Evolutionary conservation across 2,888 invertebrate species (phyloP), one percentile per base, ranked within the genome.

Genomic region (Gnatocerus cornutus): DNA sequence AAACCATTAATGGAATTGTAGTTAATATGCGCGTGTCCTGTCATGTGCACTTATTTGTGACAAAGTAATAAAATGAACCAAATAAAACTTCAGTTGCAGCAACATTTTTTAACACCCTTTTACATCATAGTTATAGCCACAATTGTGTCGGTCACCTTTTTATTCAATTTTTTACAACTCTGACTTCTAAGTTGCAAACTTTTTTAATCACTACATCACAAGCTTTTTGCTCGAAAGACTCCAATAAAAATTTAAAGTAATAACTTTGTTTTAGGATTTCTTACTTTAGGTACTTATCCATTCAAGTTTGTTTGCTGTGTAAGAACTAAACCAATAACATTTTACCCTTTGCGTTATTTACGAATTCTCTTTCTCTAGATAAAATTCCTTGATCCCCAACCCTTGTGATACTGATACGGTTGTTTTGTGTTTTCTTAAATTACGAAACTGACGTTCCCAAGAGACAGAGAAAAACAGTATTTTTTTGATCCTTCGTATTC

Each of bases 341-440:
- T 46, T 46, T 46, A 59, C 46, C 43, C 46, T 45, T 45, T 29
- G 58, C 58, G 3, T 59, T 59, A 59, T 59, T 59, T 59, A 59
- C 8, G 46, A 59, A 59, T 59, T 59, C 59, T 14, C 59, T 59
- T 59, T 56, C 45, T 43, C 12, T 16, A 43, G 27, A 56, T 12
- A 46, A 30, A 37, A 46, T 59, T 46, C 45, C n/a, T 45, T 45
- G 45, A 59, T 59, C 46, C 41, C 29, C 21, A 33, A 45, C 59
- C 37, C 45, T 59, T 59, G 45, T 29, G 46, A 59, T 12, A 33
- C 10, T 45, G 27, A 59, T 46, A 45, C 46, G 59, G 46, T 46
- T 46, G 45, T 46, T 45, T 59, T 46, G 33, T 59, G 45, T 59
- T 46, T 59, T 59, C 59, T 46, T 59, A 59, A 30, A 46, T 46